Evolutionary conservation across 2,113 vertebrate genomes (phyloP).

Genomic region (Tachysurus vachellii): DNA sequence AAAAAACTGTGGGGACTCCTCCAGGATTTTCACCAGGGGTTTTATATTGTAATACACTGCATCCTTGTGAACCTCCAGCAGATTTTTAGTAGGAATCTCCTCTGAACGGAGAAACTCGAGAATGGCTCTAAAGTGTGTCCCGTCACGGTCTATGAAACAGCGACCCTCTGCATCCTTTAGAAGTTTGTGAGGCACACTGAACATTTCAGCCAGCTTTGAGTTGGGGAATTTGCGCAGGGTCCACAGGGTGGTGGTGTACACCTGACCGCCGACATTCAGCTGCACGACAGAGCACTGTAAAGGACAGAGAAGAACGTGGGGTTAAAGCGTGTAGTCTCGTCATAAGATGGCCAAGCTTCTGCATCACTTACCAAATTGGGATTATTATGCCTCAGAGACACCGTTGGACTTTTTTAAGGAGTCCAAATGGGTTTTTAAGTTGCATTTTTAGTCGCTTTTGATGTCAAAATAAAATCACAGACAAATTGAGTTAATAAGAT

Average conservation of each 20-base stretch:
- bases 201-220: slow-evolving; percentile 83
- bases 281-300: slow-evolving; percentile 76
- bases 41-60: slow-evolving; percentile 83
- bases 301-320: neutral
- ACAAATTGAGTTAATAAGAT: neutral
- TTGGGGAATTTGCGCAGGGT: slow-evolving; percentile 81
- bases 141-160: slow-evolving; percentile 85
- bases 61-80: slow-evolving; percentile 83
- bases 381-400: neutral
- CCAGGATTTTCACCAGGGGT: slow-evolving; percentile 81
- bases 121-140: slow-evolving; percentile 80
- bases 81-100: slow-evolving; percentile 72
- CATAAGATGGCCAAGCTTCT: neutral
- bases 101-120: slow-evolving; percentile 85
- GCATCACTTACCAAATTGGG: no score
- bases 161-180: slow-evolving; percentile 75
- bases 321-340: neutral
- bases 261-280: slow-evolving; percentile 83
- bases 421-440: neutral
- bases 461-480: neutral
- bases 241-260: slow-evolving; percentile 78
- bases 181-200: slow-evolving; percentile 65
- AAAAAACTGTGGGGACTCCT: slow-evolving; percentile 84
- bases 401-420: neutral
- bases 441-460: neutral